Evolutionary conservation across 2,113 vertebrate species (phyloP), one percentile per base, ranked within the genome.

Genomic region (Coreoperca whiteheadi): DNA sequence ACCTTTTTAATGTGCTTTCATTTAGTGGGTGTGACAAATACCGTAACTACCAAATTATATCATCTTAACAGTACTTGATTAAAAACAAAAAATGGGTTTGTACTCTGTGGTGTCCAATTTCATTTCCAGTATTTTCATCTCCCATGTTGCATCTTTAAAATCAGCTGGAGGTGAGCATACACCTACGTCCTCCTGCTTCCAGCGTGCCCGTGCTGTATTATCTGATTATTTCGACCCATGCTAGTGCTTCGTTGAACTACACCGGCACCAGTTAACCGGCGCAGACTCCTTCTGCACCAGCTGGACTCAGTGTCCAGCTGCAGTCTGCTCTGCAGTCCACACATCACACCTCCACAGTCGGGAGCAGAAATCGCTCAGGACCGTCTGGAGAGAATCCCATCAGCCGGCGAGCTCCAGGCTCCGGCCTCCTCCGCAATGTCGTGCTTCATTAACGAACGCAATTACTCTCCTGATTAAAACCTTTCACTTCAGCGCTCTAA

Each of bases 391-490:
- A 77, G 79, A 80, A 78, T 80, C 82, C 82, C 85, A 85, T 83
- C 85, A 85, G 82, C 69, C 74, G 10, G 21, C 43, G 73, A 46
- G 84, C 84, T 82, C 14, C 48, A 1, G 77, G 87, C 81, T 79
- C 4, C 14, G 46, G 72, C 69, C 81, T 79, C 79, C 76, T 81
- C 83, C 50, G 67, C 76, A 71, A 28, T 32, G 82, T 78, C 66
- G 84, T 77, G 88, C 83, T 88, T 88, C 84, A 88, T 91, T 85
- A 90, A 83, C 76, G 59, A 87, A 84, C 66, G 70, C 82, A 88
- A 88, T 91, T 88, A 85, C 86, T 83, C 86, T 81, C 57, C 77
- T 86, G 79, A 91, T 88, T 91, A 90, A 91, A 90, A 88, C 68
- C 83, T 82, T 83, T 86, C 75, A 81, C 83, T 84, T 15, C 57